A percentile compares a stretch with the other conserved stretches of the same genome.
Evolutionary conservation across 2,888 invertebrate species (phyloP).

Genomic region (Sinhomidia bicolor): DNA sequence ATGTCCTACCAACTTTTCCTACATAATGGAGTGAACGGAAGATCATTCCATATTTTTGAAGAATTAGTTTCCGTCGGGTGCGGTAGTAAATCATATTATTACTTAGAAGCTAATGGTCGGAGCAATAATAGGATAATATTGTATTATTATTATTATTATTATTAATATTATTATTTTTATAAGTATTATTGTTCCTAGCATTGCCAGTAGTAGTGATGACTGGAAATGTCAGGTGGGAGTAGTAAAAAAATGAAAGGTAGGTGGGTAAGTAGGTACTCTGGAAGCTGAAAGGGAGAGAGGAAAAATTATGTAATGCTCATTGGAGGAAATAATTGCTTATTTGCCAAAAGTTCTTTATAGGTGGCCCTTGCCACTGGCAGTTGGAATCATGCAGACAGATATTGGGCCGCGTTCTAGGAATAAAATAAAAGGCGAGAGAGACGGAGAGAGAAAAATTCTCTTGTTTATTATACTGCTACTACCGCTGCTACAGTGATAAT

Average conservation of each 20-base stretch:
- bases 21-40: neutral
- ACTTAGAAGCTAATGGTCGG: slow-evolving; percentile 35
- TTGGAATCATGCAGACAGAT: too few relatives aligned
- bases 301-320: slow-evolving; percentile 52
- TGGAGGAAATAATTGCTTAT: slow-evolving; percentile 63
- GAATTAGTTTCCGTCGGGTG: slow-evolving; percentile 3
- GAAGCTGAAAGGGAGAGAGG: neutral
- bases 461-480: neutral
- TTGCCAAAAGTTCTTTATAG: slow-evolving; percentile 48
- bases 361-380: neutral
- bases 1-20: too few relatives aligned
- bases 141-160: neutral
- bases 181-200: too few relatives aligned
- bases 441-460: too few relatives aligned
- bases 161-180: too few relatives aligned
- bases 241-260: neutral
- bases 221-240: slow-evolving; percentile 60
- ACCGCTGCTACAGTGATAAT: neutral
- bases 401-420: neutral
- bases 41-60: neutral
- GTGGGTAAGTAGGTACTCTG: neutral
- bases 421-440: too few relatives aligned
- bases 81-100: slow-evolving; percentile 53
- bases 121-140: neutral
- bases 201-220: neutral